phyloP scores from a whole-genome alignment of 2,113 vertebrate species.

The Rhineura floridana region DNA sequence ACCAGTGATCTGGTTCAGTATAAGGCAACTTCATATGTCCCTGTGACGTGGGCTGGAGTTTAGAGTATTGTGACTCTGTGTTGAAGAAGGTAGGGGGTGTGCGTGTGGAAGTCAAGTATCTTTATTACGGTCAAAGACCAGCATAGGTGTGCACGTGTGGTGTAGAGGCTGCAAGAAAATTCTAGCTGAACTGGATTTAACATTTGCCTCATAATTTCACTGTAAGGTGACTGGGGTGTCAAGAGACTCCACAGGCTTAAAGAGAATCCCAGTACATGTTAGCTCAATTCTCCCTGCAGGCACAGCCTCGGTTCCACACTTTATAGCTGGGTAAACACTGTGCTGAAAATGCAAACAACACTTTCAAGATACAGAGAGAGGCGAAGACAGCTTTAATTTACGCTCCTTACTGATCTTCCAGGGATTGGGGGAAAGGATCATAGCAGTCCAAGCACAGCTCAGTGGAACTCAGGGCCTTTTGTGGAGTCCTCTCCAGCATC shows the following conservation, averaged over 20 bases:
- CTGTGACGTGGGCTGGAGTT: not conserved
- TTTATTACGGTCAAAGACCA: too few species aligned
- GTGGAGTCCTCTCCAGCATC: too few species aligned
- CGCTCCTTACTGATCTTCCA: not conserved
- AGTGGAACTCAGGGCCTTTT: too few species aligned
- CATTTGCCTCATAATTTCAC: not conserved
- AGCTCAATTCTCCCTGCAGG: not conserved
- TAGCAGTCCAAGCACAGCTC: not conserved
- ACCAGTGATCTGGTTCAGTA: too few species aligned
- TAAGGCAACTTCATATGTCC: too few species aligned
- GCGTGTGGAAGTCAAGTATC: too few species aligned
- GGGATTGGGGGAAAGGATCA: too few species aligned
- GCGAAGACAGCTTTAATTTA: not conserved
- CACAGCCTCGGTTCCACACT: not conserved
- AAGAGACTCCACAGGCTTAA: not conserved
- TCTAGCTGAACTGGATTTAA: not conserved
- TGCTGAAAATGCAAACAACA: not conserved
- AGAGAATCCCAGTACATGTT: not conserved
- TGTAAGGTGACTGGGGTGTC: not conserved
- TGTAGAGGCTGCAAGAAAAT: not conserved
- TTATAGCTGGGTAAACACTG: not conserved
- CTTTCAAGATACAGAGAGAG: not conserved
- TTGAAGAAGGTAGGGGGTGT: too few species aligned
- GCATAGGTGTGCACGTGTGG: too few species aligned
- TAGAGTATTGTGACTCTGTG: too few species aligned